A percentile compares a stretch with the other conserved stretches of the same genome.
Conservation (phyloP, 1,140 invertebrate genomes). For the Aphidius ervi region DNA sequence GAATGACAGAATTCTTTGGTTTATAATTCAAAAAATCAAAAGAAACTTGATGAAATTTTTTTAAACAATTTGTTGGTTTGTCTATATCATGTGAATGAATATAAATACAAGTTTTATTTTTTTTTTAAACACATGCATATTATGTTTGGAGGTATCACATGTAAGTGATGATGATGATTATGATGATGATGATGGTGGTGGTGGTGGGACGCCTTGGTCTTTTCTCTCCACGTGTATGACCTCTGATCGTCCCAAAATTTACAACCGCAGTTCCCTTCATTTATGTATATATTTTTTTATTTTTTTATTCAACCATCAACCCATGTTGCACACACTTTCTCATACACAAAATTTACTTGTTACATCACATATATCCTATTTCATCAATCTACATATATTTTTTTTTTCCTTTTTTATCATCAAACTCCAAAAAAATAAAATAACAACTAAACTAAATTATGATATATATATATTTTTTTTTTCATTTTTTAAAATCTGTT, state of each 20-base stretch:
- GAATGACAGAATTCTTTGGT: too few species aligned
- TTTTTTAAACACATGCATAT: not conserved
- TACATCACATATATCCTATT: conserved; percentile 3
- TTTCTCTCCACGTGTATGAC: conserved; percentile 25
- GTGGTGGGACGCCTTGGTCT: conserved; percentile 7
- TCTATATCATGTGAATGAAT: too few species aligned
- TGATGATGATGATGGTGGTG: conserved; percentile 2
- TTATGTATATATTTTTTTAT: not conserved
- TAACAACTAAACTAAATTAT: too few species aligned
- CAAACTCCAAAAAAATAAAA: not conserved
- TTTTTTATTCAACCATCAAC: conserved; percentile 5
- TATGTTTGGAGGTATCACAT: conserved; percentile 5
- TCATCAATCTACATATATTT: conserved; percentile 4
- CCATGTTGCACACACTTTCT: too few species aligned
- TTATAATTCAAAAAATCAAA: too few species aligned
- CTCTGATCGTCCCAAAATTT: conserved; percentile 18
- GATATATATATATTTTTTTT: too few species aligned
- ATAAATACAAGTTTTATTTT: not conserved
- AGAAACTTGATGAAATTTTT: too few species aligned
- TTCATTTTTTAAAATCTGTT: too few species aligned
- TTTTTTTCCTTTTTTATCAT: conserved; percentile 11
- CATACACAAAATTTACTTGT: too few species aligned
- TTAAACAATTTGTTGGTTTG: too few species aligned
- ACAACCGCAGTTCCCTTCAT: conserved; percentile 9
- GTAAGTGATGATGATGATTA: conserved; percentile 3